These are phyloP conservation scores for Zaprionus gabonicus DNA, from an alignment of 1,140 invertebrate species.

Conservation along the genomic window DNA sequence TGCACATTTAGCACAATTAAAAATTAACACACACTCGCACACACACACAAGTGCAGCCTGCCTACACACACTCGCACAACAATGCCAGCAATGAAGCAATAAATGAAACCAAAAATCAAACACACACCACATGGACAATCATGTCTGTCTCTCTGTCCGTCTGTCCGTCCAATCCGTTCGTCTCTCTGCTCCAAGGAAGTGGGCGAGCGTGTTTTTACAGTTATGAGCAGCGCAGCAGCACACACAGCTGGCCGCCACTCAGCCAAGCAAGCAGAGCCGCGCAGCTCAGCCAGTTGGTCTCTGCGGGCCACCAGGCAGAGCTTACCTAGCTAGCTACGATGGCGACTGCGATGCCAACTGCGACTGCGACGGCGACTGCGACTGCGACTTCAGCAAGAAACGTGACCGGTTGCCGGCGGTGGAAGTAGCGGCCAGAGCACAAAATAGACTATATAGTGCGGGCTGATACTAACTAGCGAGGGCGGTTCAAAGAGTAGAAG, in stretches of 20 bases:
- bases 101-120: conserved; percentile 55
- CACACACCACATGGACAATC: conserved; percentile 41
- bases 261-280: conserved; percentile 31
- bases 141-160: background rate
- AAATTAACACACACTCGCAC: conserved; percentile 74
- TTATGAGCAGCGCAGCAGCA: conserved; percentile 50
- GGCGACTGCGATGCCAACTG: conserved; percentile 9
- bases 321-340: conserved; percentile 5
- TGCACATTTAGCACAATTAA: conserved; percentile 83
- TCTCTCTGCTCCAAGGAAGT: conserved; percentile 58
- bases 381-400: conserved; percentile 45
- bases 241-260: conserved; percentile 64
- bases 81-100: conserved; percentile 43
- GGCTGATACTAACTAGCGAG: conserved; percentile 22
- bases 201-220: conserved; percentile 82
- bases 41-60: conserved; percentile 25
- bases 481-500: background rate
- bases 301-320: conserved; percentile 31
- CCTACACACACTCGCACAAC: conserved; percentile 42
- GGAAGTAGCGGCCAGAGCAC: conserved; percentile 34
- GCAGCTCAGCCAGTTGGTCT: conserved; percentile 30
- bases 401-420: conserved; percentile 74
- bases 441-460: conserved; percentile 52
- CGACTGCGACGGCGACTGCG: conserved; percentile 34
- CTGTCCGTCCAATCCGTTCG: background rate